These are phyloP conservation scores for Caenorhabditis macrosperma DNA, from an alignment of 2,888 invertebrate genomes.

Conservation along the genomic window DNA sequence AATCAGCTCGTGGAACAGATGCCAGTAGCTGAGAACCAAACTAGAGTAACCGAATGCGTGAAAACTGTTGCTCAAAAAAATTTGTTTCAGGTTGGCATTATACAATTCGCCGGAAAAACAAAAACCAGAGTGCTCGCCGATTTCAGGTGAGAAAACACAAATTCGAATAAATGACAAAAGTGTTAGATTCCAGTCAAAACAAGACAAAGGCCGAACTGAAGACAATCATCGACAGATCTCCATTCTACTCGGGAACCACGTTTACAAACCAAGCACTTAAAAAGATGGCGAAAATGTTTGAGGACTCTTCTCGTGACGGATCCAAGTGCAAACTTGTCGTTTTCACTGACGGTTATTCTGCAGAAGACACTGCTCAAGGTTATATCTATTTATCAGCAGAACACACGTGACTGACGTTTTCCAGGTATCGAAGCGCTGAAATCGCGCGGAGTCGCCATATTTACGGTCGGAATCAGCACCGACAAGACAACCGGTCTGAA, in stretches of 20 bases:
- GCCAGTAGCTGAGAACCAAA: conserved; percentile 41
- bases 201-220: background rate
- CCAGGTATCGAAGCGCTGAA: conserved; percentile 56
- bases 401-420: background rate
- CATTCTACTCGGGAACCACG: conserved; percentile 64
- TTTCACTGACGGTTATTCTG: conserved; percentile 65
- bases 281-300: conserved; percentile 47
- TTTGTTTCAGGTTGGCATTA: conserved; percentile 60
- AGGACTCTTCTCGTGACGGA: conserved; percentile 23
- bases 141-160: conserved; percentile 34
- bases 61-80: background rate
- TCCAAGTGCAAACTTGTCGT: conserved; percentile 48
- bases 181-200: conserved; percentile 14
- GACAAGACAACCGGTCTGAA: conserved; percentile 40
- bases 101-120: conserved; percentile 60
- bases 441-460: conserved; percentile 47
- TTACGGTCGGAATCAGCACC: conserved; percentile 58
- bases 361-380: conserved; percentile 62
- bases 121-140: conserved; percentile 43
- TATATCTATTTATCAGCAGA: background rate
- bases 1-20: conserved; percentile 53
- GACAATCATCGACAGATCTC: conserved; percentile 33
- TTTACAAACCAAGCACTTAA: conserved; percentile 60
- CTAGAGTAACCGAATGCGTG: conserved; percentile 32
- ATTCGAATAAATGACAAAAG: no score